Evolutionary conservation across 1,140 invertebrate species (phyloP), one percentile per base, ranked within the genome.

Genomic region (Subanguina moxae): DNA sequence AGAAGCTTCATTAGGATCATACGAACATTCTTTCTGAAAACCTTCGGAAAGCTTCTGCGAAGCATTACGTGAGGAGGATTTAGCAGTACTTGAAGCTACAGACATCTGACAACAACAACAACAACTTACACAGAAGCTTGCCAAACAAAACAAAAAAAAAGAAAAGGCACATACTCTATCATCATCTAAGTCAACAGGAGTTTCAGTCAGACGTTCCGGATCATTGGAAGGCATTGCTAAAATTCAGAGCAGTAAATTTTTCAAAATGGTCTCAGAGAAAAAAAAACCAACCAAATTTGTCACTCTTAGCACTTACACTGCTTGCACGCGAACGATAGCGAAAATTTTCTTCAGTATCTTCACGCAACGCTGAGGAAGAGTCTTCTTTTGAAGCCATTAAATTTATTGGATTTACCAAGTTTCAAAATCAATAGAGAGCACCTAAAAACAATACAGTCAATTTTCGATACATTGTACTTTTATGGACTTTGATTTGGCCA

Each of bases 1-100:
- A 30, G 32, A 38, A 5, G 32, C 32, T 11, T 38, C 32, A 38
- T 28, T 61, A 5, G 28, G 27, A 8, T 61, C 58, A 43, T 61
- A 61, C 3, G 58, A 61, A n/a, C 58, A 61, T 21, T 61, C 58
- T 28, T 61, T 61, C 28, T 61, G 28, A n/a, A 61, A 61, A 25
- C 58, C 58, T 25, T 61, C 58, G n/a, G 32, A 38, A 3, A 61
- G 27, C 21, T 61, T 61, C 28, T 30, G 58, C 3, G 58, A 61
- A 3, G 52, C 28, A 28, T 28, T 56, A 28, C 52, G 52, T 9
- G 28, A 23, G 9, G 52, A 56, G 13, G 28, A 61, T 61, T 61
- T 61, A 25, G 58, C 58, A 3, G 58, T 25, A 61, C 58, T 61
- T 21, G 58, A 61, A 19, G 58, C 58, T 8, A 61, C 58, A 8